Conservation (phyloP, 2,888 invertebrate species). For the Thymelicus acteon region DNA sequence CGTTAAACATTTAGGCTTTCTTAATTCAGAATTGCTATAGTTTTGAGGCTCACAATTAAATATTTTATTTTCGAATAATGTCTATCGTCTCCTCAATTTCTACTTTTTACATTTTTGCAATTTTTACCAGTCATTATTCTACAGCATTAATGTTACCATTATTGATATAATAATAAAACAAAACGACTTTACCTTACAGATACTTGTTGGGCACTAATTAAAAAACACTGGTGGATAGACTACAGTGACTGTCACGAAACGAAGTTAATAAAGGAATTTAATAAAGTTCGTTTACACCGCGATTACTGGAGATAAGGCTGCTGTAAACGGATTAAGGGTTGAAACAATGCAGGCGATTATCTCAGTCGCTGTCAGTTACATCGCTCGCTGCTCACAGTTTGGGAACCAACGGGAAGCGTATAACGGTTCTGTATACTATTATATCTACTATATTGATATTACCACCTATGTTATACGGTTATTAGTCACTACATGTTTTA, state of each 20-base stretch:
- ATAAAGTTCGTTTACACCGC: slow-evolving; percentile 67
- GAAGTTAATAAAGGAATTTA: slow-evolving; percentile 64
- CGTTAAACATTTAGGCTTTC: too few relatives aligned
- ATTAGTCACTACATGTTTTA: too few relatives aligned
- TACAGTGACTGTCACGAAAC: slow-evolving; percentile 39
- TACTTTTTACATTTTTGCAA: too few relatives aligned
- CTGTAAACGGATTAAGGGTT: slow-evolving; percentile 72
- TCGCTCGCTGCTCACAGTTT: slow-evolving; percentile 47
- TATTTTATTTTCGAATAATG: too few relatives aligned
- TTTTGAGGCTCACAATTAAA: too few relatives aligned
- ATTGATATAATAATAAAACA: not conserved
- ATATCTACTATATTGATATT: too few relatives aligned
- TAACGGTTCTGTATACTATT: slow-evolving; percentile 15
- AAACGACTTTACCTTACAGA: not conserved
- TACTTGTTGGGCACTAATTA: not conserved
- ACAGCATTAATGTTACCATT: too few relatives aligned
- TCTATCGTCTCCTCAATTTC: too few relatives aligned
- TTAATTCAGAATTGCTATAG: too few relatives aligned
- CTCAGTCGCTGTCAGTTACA: slow-evolving; percentile 69
- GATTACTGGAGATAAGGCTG: slow-evolving; percentile 67
- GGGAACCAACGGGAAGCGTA: slow-evolving; percentile 35
- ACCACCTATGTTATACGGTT: too few relatives aligned
- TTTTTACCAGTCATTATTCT: too few relatives aligned
- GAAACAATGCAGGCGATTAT: slow-evolving; percentile 75
- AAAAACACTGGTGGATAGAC: not conserved